A percentile compares a stretch with the other conserved stretches of the same genome.
These are phyloP conservation scores for Aulostomus chinensis DNA, from an alignment of 2,797 vertebrate species.

Conservation along the genomic window DNA sequence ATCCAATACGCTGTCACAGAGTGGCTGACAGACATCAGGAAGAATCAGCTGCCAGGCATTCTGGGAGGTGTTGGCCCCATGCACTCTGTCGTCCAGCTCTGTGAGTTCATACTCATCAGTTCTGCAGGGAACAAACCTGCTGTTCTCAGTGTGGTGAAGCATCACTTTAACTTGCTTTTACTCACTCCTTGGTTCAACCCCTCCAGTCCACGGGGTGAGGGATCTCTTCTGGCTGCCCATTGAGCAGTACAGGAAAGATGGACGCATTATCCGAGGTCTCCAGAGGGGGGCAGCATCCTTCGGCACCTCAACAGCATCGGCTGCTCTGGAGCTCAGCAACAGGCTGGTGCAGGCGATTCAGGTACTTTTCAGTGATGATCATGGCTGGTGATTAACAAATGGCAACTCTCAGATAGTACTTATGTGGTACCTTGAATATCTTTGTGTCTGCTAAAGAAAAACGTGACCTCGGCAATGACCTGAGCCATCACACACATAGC, in stretches of 20 bases:
- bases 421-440: too few species aligned
- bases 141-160: background rate
- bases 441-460: background rate
- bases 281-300: slow-evolving; percentile 93
- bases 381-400: background rate
- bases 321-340: slow-evolving; percentile 94
- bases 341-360: slow-evolving; percentile 95
- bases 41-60: slow-evolving; percentile 92
- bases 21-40: slow-evolving; percentile 93
- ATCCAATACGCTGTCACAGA: slow-evolving; percentile 91
- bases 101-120: slow-evolving; percentile 74
- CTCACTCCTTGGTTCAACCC: slow-evolving; percentile 1
- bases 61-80: slow-evolving; percentile 93
- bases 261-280: slow-evolving; percentile 92
- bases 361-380: slow-evolving; percentile 74
- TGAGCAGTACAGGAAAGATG: slow-evolving; percentile 92
- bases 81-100: slow-evolving; percentile 93
- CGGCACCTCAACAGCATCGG: slow-evolving; percentile 90
- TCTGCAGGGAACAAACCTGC: background rate
- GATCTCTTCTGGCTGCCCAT: slow-evolving; percentile 95
- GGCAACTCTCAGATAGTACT: too few species aligned
- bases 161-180: background rate
- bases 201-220: slow-evolving; percentile 89
- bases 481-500: too few species aligned
- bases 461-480: too few species aligned